Base-by-base conservation (phyloP, 2,888 invertebrate genomes). In the Timema podura region DNA sequence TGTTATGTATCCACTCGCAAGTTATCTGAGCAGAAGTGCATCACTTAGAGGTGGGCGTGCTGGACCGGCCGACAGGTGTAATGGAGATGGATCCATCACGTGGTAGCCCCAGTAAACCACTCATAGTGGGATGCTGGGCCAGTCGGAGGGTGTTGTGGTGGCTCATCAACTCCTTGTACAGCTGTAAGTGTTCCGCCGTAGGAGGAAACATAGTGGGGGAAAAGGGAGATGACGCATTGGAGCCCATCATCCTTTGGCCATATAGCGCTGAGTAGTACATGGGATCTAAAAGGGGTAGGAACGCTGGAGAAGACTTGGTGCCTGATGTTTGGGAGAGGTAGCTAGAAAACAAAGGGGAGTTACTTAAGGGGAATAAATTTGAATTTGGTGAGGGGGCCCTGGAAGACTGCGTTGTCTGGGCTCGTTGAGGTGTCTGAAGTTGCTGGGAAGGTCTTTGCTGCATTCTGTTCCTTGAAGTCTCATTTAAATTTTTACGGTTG, bases 91-190 rank as follows among this genome's bases (percentile, higher is more conserved):
- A 79, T 45, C 79, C 79, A 71, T 81, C 81, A 64, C 78, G 78
- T 6, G 79, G 77, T 70, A 80, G 75, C 13, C 76, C 74, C 5
- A 76, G 75, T 61, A 76, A 76, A 47, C 71, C 71, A 15, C 66
- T 67, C 10, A 61, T 61, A 15, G 51, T 64, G 15, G 51, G 59
- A 11, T 69, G 68, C 30, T 68, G 71, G 11, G 67, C 49, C 49
- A 67, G 67, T 54, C 65, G 47, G 46, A 69, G 47, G 11, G 47
- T 61, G 47, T 16, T 44, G 64, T 71, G 72, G 10, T 75, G 72
- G 16, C 72, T 70, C 68, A 76, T 72, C n/a, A 86, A 78, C 74
- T 87, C 85, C 74, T 85, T 84, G 76, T 84, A 84, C 73, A 86
- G 82, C 75, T 85, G 85, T 70, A 84, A 76, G 71, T 83, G 83